phyloP scores from a whole-genome alignment of 2,797 vertebrate species.

The Hydrophis major region DNA sequence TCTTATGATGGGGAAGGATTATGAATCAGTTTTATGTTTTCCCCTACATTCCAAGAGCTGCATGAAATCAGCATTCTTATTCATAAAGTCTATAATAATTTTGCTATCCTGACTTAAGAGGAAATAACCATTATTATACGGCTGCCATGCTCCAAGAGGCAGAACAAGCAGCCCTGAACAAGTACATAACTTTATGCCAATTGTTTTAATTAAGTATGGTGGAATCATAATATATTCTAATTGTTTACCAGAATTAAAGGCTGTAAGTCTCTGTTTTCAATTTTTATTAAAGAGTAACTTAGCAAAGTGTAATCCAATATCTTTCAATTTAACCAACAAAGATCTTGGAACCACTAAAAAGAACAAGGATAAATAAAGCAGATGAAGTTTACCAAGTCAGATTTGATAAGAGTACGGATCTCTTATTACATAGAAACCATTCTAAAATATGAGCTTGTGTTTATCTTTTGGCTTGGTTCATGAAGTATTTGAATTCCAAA shows the following conservation, averaged over 20 bases:
- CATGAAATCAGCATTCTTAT: not conserved
- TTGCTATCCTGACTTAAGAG: not conserved
- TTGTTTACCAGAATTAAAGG: not conserved
- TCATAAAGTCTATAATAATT: not conserved
- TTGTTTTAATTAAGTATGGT: not conserved
- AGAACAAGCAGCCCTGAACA: not conserved
- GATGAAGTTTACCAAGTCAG: slow-evolving; percentile 17
- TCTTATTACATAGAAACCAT: slow-evolving; percentile 30
- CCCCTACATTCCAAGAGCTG: not conserved
- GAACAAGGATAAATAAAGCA: not conserved
- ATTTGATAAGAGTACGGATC: slow-evolving; percentile 14
- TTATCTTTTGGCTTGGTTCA: not conserved
- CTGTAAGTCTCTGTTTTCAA: slow-evolving; percentile 11
- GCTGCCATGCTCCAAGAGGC: not conserved
- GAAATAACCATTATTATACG: not conserved
- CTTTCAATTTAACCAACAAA: not conserved
- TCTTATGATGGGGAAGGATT: not conserved
- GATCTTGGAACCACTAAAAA: slow-evolving; percentile 22
- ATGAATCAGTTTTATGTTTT: not conserved
- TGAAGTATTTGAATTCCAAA: not conserved
- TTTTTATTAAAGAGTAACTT: slow-evolving; percentile 32
- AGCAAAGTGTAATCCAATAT: not conserved
- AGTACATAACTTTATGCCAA: not conserved
- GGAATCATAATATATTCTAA: not conserved
- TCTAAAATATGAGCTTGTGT: not conserved